These are phyloP conservation scores for Pyrochroa serraticornis DNA, from an alignment of 2,888 invertebrate genomes.

Conservation along the genomic window DNA sequence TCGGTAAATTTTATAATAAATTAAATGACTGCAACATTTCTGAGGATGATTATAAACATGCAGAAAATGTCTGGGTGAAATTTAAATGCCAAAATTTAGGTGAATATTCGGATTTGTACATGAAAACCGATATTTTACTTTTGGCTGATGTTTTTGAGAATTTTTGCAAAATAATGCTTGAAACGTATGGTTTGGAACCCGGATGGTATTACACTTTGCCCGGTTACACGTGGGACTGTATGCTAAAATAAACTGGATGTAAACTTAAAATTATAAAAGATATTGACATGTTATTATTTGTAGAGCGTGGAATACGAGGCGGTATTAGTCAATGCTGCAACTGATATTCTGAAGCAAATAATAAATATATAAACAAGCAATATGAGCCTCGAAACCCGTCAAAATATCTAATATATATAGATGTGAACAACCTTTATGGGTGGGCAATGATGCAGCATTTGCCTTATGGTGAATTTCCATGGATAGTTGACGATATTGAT, in stretches of 20 bases:
- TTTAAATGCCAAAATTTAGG: constrained; percentile 45
- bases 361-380: constrained; percentile 42
- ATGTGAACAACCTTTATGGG: constrained; percentile 9
- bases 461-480: constrained; percentile 1
- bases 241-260: constrained; percentile 40
- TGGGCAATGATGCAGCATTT: not conserved
- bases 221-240: constrained; percentile 41
- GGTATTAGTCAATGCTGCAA: constrained; percentile 42
- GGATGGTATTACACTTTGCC: constrained; percentile 43
- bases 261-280: constrained; percentile 42
- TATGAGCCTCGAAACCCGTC: constrained; percentile 26
- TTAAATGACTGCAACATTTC: constrained; percentile 35
- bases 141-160: constrained; percentile 51
- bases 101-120: constrained; percentile 49
- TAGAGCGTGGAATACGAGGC: constrained; percentile 45
- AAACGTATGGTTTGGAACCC: constrained; percentile 46
- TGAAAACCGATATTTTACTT: constrained; percentile 51
- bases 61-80: constrained; percentile 44
- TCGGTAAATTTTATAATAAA: constrained; percentile 36
- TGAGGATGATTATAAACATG: constrained; percentile 46
- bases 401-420: constrained; percentile 6
- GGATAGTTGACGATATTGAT: not conserved
- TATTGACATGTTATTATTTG: constrained; percentile 43
- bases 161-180: constrained; percentile 42
- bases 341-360: constrained; percentile 48